These are phyloP conservation scores for Dasyprocta punctata DNA, from an alignment of 2,113 vertebrate species.

Conservation along the genomic window DNA sequence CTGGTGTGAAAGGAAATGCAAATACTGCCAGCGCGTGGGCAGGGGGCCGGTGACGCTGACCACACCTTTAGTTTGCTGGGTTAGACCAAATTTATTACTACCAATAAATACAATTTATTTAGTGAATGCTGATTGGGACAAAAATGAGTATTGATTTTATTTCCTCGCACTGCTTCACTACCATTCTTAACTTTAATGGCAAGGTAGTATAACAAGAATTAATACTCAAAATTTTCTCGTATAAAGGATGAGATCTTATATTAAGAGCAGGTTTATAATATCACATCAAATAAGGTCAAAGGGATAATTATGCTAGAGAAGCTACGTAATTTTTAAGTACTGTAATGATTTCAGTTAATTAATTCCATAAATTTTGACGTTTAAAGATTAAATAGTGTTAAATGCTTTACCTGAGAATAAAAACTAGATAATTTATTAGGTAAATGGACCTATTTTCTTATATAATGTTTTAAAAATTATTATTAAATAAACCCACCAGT, in stretches of 20 bases:
- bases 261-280: constrained; percentile 42
- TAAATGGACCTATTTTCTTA: constrained; percentile 33
- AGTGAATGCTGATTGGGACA: background rate
- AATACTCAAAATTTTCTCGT: background rate
- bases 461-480: background rate
- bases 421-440: background rate
- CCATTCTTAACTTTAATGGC: background rate
- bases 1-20: background rate
- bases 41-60: too few relatives aligned
- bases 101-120: background rate
- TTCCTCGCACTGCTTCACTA: background rate
- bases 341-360: constrained; percentile 64
- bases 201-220: background rate
- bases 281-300: constrained; percentile 61
- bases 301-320: constrained; percentile 18
- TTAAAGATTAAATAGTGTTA: constrained; percentile 59
- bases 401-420: constrained; percentile 20
- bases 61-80: background rate
- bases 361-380: constrained; percentile 67
- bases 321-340: constrained; percentile 39
- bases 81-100: background rate
- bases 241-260: background rate
- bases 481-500: background rate
- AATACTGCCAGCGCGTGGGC: background rate
- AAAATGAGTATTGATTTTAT: background rate